Percentiles rank a stretch among this genome's conserved stretches.
Evolutionary conservation across 2,888 invertebrate genomes (phyloP).

Genomic region (Oxyteleia sp.): DNA sequence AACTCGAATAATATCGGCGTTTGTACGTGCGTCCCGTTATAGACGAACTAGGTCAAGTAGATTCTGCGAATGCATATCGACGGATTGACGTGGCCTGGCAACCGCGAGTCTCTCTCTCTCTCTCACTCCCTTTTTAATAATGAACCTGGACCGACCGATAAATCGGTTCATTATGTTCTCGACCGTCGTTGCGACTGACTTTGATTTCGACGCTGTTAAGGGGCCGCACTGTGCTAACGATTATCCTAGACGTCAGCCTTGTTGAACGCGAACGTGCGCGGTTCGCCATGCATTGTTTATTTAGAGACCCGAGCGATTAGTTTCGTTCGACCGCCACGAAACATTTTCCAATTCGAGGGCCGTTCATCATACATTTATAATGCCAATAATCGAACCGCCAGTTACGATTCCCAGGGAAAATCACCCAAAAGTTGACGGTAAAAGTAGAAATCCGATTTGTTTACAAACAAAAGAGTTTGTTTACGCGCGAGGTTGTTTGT

Average conservation of each 20-base stretch:
- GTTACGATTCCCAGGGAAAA: conserved; percentile 9
- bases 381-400: conserved; percentile 28
- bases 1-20: conserved; percentile 29
- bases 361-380: conserved; percentile 37
- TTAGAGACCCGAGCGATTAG: conserved; percentile 30
- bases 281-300: conserved; percentile 36
- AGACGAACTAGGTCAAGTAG: conserved; percentile 56
- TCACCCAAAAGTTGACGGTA: conserved; percentile 2
- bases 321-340: conserved; percentile 34
- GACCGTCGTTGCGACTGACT: conserved; percentile 14
- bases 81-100: conserved; percentile 39
- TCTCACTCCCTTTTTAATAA: conserved; percentile 32
- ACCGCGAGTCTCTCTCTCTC: background rate
- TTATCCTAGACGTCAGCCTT: background rate
- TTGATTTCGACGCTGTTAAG: conserved; percentile 25
- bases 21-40: conserved; percentile 4
- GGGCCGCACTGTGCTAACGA: conserved; percentile 8
- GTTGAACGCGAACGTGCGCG: background rate
- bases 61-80: conserved; percentile 47
- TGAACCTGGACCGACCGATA: conserved; percentile 21
- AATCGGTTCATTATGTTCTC: conserved; percentile 46
- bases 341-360: conserved; percentile 28
- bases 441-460: conserved; percentile 10
- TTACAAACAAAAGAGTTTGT: conserved; percentile 3
- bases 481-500: background rate